These are phyloP conservation scores for Limnephilus auricula DNA, from an alignment of 2,888 invertebrate genomes.

Conservation along the genomic window DNA sequence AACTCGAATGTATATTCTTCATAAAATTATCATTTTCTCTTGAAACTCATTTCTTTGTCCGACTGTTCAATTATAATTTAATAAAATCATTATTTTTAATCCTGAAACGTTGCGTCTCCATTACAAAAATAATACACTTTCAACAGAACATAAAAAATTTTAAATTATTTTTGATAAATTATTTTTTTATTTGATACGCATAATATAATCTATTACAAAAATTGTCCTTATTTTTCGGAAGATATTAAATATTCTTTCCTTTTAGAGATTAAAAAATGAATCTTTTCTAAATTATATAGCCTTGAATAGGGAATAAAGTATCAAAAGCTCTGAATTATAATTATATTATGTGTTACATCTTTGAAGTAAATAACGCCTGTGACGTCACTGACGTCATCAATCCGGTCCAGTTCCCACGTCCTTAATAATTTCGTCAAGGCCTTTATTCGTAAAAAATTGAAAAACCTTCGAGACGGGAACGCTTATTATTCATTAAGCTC, in stretches of 20 bases:
- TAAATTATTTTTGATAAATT: background rate
- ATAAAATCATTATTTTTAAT: no score
- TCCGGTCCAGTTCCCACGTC: background rate
- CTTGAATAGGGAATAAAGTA: background rate
- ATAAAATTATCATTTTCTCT: no score
- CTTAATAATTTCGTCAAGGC: background rate
- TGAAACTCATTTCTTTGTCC: no score
- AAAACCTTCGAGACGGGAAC: slow-evolving; percentile 50
- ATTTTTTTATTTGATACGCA: background rate
- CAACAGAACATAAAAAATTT: no score
- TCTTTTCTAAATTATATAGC: background rate
- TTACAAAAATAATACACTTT: no score
- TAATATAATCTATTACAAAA: background rate
- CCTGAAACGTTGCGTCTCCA: no score
- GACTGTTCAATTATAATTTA: no score
- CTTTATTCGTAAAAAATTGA: slow-evolving; percentile 41
- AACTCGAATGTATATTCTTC: no score
- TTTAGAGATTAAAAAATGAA: background rate
- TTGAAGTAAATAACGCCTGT: background rate
- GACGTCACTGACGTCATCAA: background rate
- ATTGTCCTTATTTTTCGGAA: background rate
- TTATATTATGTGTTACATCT: background rate
- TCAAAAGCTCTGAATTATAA: background rate
- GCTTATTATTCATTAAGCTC: slow-evolving; percentile 54
- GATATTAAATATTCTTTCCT: background rate